These are phyloP conservation scores for Andrena praecox DNA, from an alignment of 2,888 invertebrate genomes.

Conservation along the genomic window DNA sequence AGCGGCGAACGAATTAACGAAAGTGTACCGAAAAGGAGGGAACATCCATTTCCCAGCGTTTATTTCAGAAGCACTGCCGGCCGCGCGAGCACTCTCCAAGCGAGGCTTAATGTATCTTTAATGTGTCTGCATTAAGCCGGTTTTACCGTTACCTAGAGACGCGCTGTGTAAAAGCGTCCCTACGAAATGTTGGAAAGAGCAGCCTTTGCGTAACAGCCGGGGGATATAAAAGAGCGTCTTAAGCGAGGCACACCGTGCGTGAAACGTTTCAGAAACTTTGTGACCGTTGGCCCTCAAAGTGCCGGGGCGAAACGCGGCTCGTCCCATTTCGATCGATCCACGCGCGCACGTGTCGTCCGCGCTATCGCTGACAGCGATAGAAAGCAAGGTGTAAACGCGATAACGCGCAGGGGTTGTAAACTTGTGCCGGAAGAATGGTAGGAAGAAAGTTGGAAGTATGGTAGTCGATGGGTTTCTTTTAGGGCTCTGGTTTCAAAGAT, in stretches of 20 bases:
- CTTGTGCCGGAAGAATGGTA: too few species aligned
- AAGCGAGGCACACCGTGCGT: constrained; percentile 5
- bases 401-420: too few species aligned
- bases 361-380: too few species aligned
- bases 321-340: constrained; percentile 4
- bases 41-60: constrained; percentile 43
- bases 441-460: too few species aligned
- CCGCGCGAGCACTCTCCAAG: neutral
- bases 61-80: constrained; percentile 42
- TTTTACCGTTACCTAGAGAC: constrained; percentile 58
- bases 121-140: constrained; percentile 54
- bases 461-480: too few species aligned
- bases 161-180: constrained; percentile 47
- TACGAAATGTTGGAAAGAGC: constrained; percentile 47
- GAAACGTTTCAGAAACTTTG: constrained; percentile 1
- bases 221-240: constrained; percentile 33
- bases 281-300: neutral
- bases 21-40: constrained; percentile 32
- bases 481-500: too few species aligned
- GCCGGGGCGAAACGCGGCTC: neutral
- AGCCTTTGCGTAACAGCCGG: constrained; percentile 40
- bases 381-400: too few species aligned
- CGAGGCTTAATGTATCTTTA: constrained; percentile 56
- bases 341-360: neutral
- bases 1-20: constrained; percentile 43